These are phyloP conservation scores for Polydrusus cervinus DNA, from an alignment of 2,888 invertebrate species.

Conservation along the genomic window DNA sequence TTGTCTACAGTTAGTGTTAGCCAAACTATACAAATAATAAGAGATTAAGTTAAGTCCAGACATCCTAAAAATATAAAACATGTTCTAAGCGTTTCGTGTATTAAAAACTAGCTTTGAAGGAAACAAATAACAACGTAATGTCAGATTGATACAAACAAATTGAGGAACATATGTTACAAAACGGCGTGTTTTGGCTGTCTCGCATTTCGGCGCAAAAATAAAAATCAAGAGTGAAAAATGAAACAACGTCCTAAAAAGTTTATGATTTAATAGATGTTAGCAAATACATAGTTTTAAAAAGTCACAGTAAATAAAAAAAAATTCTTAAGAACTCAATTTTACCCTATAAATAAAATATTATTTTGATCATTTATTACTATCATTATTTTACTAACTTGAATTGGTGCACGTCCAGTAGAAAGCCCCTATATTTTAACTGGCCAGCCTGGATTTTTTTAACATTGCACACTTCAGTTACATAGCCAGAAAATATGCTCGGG, in stretches of 20 bases:
- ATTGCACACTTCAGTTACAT: no score
- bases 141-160: constrained; percentile 20
- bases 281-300: no score
- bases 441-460: no score
- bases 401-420: constrained; percentile 82
- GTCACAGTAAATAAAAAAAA: constrained; percentile 72
- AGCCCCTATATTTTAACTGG: constrained; percentile 77
- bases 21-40: background rate
- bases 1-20: no score
- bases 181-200: background rate
- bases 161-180: constrained; percentile 10
- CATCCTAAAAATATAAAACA: background rate
- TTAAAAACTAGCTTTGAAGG: background rate
- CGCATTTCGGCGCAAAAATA: background rate
- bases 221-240: constrained; percentile 10
- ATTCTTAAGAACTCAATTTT: constrained; percentile 76
- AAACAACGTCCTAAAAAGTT: background rate
- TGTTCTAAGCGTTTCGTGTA: background rate
- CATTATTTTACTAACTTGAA: constrained; percentile 80
- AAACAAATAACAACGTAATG: constrained; percentile 1
- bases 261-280: background rate
- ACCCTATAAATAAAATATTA: constrained; percentile 76
- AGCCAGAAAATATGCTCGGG: no score
- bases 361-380: constrained; percentile 76
- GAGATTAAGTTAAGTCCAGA: background rate